Base-by-base conservation (phyloP, 2,888 invertebrate species). In the Heliconius sara region DNA sequence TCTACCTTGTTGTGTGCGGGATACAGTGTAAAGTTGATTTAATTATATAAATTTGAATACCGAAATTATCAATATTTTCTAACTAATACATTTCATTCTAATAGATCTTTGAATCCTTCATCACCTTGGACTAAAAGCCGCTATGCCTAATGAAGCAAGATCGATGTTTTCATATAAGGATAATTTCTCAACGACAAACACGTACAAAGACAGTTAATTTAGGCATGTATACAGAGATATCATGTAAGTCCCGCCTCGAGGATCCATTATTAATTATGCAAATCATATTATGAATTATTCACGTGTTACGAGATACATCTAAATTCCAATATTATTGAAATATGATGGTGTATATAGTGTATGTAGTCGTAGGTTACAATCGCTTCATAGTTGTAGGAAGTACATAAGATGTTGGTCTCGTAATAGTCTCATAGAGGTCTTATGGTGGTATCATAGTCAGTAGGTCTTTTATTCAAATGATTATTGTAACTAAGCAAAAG, bases 181-280 rank as follows among this genome's bases (percentile, higher is more conserved):
- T 70, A 74, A 82, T 82, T 79, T 81, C 77, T 82, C 81, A 82
- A 77, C 65, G 82, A 81, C 79, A 76, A 47, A 66, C 74, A 47
- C 43, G n/a, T 47, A 79, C 74, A 79, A 74, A 78, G 68, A 68
- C 75, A 39, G 76, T 81, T 82, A 79, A 80, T 82, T 81, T 78
- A 30, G 72, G 25, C 19, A 52, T 52, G 7, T 67, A 57, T 75
- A 70, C 74, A 57, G 66, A 75, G 78, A 80, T 74, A 79, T 43
- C 73, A 25, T 60, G 67, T 80, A 76, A 79, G 82, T 82, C 82
- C 79, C 82, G 80, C 80, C 79, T 81, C 80, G 79, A 78, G 79
- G 78, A 82, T 82, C 77, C 79, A 79, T 82, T 82, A 83, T 83
- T 83, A 83, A 83, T 83, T 83, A 83, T 83, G 83, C 80, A 82